These are phyloP conservation scores for Pseudorhombus dupliciocellatus DNA, from an alignment of 2,113 vertebrate genomes.

Conservation along the genomic window DNA sequence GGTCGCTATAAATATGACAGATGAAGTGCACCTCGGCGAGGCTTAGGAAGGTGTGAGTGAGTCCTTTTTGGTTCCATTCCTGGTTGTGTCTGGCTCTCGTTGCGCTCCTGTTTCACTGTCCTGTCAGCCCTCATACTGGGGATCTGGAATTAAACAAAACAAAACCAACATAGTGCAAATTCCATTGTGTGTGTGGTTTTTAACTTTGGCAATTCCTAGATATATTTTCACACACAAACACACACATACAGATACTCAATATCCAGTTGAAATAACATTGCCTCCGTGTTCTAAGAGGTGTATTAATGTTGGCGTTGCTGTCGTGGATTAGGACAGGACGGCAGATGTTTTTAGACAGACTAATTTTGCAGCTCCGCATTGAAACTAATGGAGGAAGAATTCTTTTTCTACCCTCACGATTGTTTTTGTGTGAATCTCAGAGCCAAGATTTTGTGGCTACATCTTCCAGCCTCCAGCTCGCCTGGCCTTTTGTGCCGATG, in stretches of 20 bases:
- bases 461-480: constrained; percentile 50
- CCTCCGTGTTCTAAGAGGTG: constrained; percentile 35
- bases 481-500: constrained; percentile 53
- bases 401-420: constrained; percentile 42
- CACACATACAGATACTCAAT: constrained; percentile 50
- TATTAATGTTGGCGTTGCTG: constrained; percentile 65
- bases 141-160: constrained; percentile 70
- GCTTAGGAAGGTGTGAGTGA: constrained; percentile 52
- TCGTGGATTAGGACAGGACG: constrained; percentile 51
- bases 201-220: constrained; percentile 42
- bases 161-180: constrained; percentile 69
- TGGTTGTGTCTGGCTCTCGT: constrained; percentile 54
- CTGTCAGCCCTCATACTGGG: constrained; percentile 60
- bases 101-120: constrained; percentile 64
- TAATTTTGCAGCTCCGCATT: constrained; percentile 58
- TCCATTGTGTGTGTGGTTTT: constrained; percentile 69
- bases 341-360: constrained; percentile 62
- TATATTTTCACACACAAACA: constrained; percentile 42
- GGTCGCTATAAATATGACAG: constrained; percentile 39
- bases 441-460: constrained; percentile 50
- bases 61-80: constrained; percentile 53
- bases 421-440: constrained; percentile 51
- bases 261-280: constrained; percentile 74
- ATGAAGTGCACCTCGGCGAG: constrained; percentile 38
- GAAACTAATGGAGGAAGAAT: constrained; percentile 38